Conservation (phyloP, 2,113 vertebrate species). For the Brachypteracias leptosomus region DNA sequence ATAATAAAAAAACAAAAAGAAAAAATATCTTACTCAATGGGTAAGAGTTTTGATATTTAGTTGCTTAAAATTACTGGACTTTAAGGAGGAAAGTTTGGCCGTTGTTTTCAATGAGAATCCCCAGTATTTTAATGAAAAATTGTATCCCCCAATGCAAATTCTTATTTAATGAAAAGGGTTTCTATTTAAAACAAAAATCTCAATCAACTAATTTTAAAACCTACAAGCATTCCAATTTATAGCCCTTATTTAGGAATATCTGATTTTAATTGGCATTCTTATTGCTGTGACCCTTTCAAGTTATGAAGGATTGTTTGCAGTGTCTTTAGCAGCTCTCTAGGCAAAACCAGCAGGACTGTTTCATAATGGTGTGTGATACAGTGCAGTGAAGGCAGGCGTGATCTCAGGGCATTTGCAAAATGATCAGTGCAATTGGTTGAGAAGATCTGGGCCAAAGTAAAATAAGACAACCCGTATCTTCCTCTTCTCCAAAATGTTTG, state of each 20-base stretch:
- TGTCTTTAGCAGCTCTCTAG: background rate
- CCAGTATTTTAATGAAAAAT: background rate
- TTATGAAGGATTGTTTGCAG: background rate
- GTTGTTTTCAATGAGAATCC: background rate
- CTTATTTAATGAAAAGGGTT: background rate
- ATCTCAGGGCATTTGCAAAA: background rate
- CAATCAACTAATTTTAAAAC: background rate
- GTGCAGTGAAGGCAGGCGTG: background rate
- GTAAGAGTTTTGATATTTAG: background rate
- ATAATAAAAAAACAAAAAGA: background rate
- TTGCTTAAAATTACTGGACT: background rate
- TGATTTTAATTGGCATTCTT: background rate
- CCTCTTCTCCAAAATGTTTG: background rate
- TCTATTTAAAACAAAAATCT: background rate
- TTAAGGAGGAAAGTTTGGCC: background rate
- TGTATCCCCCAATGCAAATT: background rate
- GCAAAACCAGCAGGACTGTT: background rate
- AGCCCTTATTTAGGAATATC: background rate
- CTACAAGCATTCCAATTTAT: background rate
- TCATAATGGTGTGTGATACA: rapidly evolving
- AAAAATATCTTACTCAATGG: background rate
- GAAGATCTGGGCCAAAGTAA: background rate
- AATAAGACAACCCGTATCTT: background rate
- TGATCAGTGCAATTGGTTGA: rapidly evolving
- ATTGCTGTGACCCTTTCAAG: background rate